Base-by-base conservation (phyloP, 2,888 invertebrate genomes). In the Metellina segmentata region DNA sequence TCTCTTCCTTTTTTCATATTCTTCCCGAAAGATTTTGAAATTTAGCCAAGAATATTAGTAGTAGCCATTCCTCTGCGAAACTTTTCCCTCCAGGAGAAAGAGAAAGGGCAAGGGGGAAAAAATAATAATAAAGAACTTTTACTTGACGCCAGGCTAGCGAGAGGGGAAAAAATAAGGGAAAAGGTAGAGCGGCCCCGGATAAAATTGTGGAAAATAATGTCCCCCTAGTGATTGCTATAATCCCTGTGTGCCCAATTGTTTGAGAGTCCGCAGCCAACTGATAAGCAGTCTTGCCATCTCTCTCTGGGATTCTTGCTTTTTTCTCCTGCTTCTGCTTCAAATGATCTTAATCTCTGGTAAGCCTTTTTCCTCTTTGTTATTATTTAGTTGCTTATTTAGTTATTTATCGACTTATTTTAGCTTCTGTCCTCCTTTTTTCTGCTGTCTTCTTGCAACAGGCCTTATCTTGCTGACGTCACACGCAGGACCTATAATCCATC, bases 201-300 rank as follows among this genome's bases (percentile, higher is more conserved):
- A 89, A 92, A 92, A 92, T 85, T 92, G 92, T 85, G 92, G 92
- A 89, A 89, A 92, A 92, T 92, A 92, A 92, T 92, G 92, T 89
- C 85, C 92, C 92, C 92, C 92, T 81, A 85, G 92, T 89, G 92
- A 92, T 89, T 89, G 92, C 91, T 81, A 74, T 92, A 89, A 92
- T 88, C 92, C 92, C 91, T 61, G 81, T 52, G 92, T 85, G 92
- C 92, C 88, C 92, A 71, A 89, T 89, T 92, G 92, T 92, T 89
- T 81, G 88, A 89, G 85, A 89, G 92, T 89, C 89, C 81, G 92
- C 81, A 74, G 85, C 81, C 81, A 75, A 52, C 88, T 89, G 92
- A 92, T 92, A 92, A 92, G 92, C 87, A 82, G 91, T 48, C 82
- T 86, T 90, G 81, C 87, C 91, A 91, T 87, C 87, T 87, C 90